phyloP scores from a whole-genome alignment of 2,113 vertebrate species.

The Platysternon megacephalum region DNA sequence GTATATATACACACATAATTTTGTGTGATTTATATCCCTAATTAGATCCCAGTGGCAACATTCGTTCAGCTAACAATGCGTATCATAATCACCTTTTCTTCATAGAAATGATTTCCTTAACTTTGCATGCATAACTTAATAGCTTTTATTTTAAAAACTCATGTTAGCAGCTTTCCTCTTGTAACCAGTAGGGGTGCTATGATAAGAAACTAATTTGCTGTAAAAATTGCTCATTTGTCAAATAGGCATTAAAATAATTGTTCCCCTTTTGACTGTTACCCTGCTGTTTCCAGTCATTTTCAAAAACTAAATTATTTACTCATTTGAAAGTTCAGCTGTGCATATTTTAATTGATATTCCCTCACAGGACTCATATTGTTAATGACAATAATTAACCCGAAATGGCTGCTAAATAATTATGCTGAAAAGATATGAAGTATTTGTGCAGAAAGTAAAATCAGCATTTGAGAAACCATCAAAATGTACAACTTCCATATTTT shows the following conservation, averaged over 20 bases:
- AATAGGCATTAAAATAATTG: conserved; percentile 98
- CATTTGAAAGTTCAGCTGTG: conserved; percentile 88
- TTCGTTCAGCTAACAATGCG: conserved; percentile 85
- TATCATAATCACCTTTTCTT: conserved; percentile 86
- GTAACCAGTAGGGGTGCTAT: conserved; percentile 88
- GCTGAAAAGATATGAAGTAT: conserved; percentile 83
- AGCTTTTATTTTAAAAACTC: conserved; percentile 85
- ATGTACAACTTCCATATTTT: conserved; percentile 80
- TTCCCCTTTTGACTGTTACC: conserved; percentile 98
- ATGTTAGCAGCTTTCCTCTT: conserved; percentile 80
- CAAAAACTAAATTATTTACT: conserved; percentile 96
- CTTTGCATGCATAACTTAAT: conserved; percentile 85
- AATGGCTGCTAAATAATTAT: conserved; percentile 98
- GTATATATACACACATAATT: conserved; percentile 79
- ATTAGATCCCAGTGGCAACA: conserved; percentile 86
- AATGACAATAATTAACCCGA: conserved; percentile 99
- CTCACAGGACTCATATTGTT: conserved; percentile 93
- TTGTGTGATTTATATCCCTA: conserved; percentile 83
- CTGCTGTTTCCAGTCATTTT: conserved; percentile 96
- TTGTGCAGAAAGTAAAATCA: conserved; percentile 85
- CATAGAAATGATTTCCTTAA: conserved; percentile 83
- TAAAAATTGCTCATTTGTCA: conserved; percentile 95
- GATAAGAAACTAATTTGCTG: conserved; percentile 94
- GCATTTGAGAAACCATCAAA: conserved; percentile 84
- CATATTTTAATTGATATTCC: conserved; percentile 93